Conservation (phyloP, 2,113 vertebrate species). For the Myotis yumanensis region DNA sequence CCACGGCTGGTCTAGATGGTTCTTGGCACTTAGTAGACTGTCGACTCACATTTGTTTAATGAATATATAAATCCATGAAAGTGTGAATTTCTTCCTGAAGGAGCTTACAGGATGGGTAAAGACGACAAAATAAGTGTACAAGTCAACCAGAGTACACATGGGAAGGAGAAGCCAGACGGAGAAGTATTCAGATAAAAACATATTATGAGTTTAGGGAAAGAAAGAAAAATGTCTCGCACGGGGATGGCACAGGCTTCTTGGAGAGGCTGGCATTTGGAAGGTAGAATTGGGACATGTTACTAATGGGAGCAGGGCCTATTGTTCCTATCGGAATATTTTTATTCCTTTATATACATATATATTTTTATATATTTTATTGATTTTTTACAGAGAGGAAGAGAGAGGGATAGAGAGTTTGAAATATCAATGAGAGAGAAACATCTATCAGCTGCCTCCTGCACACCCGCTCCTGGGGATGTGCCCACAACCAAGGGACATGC, state of each 20-base stretch:
- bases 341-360: not conserved
- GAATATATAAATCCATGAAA: not conserved
- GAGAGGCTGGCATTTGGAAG: not conserved
- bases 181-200: not conserved
- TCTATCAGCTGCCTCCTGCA: too few relatives aligned
- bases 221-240: not conserved
- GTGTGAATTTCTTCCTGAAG: constrained; percentile 12
- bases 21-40: not conserved
- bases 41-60: not conserved
- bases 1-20: not conserved
- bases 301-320: not conserved
- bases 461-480: too few relatives aligned
- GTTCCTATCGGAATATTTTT: not conserved
- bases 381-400: too few relatives aligned
- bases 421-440: too few relatives aligned
- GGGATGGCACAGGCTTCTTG: not conserved
- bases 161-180: not conserved
- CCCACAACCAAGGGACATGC: too few relatives aligned
- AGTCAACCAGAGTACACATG: not conserved
- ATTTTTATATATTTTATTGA: too few relatives aligned
- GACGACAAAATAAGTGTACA: not conserved
- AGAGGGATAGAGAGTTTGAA: too few relatives aligned
- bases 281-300: not conserved
- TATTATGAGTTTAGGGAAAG: not conserved
- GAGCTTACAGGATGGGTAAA: not conserved